Evolutionary conservation across 2,113 vertebrate genomes (phyloP).

Genomic region (Carassius gibelio): DNA sequence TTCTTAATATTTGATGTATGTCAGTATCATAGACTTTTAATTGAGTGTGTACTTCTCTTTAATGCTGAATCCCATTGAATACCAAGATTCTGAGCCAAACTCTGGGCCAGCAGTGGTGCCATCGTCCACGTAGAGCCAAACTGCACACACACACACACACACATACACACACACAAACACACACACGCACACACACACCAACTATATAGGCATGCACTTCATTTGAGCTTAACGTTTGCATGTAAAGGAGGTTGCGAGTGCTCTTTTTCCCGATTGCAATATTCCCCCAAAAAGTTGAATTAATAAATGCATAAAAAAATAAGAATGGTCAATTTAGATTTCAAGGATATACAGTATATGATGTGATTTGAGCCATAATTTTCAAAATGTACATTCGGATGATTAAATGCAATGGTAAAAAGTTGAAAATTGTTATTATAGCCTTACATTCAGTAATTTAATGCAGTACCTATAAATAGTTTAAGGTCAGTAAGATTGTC

Average conservation of each 20-base stretch:
- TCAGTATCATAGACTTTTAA: constrained; percentile 5
- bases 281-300: no score
- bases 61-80: constrained; percentile 94
- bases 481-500: no score
- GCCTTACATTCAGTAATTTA: no score
- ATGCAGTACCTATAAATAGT: no score
- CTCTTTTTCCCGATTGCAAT: not conserved
- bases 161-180: no score
- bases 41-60: constrained; percentile 85
- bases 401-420: constrained; percentile 32
- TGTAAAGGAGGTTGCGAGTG: not conserved
- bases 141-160: constrained; percentile 71
- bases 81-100: constrained; percentile 94
- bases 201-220: not conserved
- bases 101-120: constrained; percentile 88
- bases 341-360: not conserved
- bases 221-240: not conserved
- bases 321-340: not conserved
- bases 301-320: not conserved
- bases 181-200: not conserved
- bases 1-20: not conserved
- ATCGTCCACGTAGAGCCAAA: constrained; percentile 86
- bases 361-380: not conserved
- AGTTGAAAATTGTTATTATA: no score
- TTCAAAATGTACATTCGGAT: no score